Conservation (phyloP, 1,140 invertebrate species). For the Heliothis subflexa region DNA sequence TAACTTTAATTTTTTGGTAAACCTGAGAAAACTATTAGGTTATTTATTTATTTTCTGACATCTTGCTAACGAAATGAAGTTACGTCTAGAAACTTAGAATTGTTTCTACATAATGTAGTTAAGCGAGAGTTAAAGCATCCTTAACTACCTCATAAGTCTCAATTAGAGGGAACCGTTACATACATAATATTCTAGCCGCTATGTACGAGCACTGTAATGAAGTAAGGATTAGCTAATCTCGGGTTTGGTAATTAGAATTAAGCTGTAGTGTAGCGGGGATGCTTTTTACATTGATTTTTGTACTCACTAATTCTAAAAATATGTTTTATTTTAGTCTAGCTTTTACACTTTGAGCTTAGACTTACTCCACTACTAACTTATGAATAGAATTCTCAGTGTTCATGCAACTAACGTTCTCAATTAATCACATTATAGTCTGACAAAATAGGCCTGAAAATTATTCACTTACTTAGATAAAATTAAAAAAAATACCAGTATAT, state of each 20-base stretch:
- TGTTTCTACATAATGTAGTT: constrained; percentile 2
- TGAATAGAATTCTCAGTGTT: too few species aligned
- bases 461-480: too few species aligned
- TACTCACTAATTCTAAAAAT: background rate
- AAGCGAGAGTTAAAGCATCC: background rate
- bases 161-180: constrained; percentile 29
- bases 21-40: too few species aligned
- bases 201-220: constrained; percentile 4
- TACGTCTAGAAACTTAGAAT: background rate
- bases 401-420: too few species aligned
- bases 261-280: background rate
- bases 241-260: background rate
- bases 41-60: too few species aligned
- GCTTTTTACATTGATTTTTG: background rate
- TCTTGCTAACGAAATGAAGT: background rate
- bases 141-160: constrained; percentile 39
- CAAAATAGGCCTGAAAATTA: too few species aligned
- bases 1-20: too few species aligned
- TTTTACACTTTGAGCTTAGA: too few species aligned
- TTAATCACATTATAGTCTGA: too few species aligned
- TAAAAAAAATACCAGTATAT: background rate
- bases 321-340: too few species aligned
- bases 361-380: too few species aligned
- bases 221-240: constrained; percentile 32
- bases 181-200: constrained; percentile 23